phyloP scores from a whole-genome alignment of 2,797 vertebrate genomes.

The Megaceryle alcyon region DNA sequence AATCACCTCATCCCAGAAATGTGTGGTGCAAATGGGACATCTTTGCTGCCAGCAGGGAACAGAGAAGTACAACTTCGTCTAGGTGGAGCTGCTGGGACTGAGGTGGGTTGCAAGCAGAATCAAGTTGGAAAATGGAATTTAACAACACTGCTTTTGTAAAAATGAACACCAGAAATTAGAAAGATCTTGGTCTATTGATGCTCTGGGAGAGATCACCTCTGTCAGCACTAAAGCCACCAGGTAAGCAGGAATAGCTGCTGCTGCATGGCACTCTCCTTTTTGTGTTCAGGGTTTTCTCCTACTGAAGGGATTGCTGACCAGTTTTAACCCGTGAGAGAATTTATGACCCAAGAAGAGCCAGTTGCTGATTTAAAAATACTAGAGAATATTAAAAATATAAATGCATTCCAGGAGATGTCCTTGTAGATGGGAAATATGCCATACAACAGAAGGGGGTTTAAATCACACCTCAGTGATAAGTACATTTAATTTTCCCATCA shows the following conservation, averaged over 20 bases:
- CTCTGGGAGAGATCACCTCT: background rate
- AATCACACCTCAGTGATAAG: background rate
- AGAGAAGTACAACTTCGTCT: background rate
- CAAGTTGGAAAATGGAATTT: background rate
- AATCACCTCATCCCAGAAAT: background rate
- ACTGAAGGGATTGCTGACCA: background rate
- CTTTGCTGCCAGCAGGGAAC: background rate
- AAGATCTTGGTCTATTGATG: background rate
- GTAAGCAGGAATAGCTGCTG: background rate
- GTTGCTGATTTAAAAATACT: background rate
- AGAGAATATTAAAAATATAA: background rate
- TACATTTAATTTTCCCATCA: background rate
- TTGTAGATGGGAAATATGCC: background rate
- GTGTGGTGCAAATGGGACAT: background rate
- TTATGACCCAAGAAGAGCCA: background rate
- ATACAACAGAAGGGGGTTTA: background rate
- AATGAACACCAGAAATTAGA: background rate
- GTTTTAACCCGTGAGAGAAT: background rate
- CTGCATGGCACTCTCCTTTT: background rate
- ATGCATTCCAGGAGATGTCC: background rate
- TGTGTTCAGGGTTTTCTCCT: background rate
- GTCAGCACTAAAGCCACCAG: background rate
- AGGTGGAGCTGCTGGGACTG: background rate
- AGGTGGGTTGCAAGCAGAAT: background rate
- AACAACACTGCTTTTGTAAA: background rate